Conservation (phyloP, 1,140 invertebrate species). For the Prorops nasuta region DNA sequence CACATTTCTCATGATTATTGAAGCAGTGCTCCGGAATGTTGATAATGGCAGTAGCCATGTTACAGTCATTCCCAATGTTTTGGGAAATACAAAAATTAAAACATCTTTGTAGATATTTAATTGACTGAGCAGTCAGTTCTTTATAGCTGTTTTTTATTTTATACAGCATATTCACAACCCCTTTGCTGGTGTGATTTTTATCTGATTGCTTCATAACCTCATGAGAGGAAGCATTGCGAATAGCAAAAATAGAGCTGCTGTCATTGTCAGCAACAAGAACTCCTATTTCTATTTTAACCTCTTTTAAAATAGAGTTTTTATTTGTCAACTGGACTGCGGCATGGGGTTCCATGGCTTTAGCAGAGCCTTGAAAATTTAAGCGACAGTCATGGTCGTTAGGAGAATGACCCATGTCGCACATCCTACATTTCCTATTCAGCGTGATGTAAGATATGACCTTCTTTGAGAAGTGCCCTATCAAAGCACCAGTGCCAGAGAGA, state of each 20-base stretch:
- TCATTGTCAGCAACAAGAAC: constrained; percentile 1
- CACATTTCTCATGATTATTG: neutral
- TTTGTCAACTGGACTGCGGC: neutral
- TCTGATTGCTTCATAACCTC: neutral
- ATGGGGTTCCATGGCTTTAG: constrained; percentile 1
- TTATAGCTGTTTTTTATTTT: constrained; percentile 2
- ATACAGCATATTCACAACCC: neutral
- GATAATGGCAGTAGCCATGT: neutral
- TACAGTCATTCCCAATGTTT: neutral
- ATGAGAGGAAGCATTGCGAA: neutral
- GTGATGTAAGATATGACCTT: constrained; percentile 2
- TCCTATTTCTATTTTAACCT: neutral
- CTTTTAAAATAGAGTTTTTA: neutral
- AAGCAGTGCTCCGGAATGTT: neutral
- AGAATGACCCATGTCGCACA: neutral
- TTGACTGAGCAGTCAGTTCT: neutral
- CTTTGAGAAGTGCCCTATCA: constrained; percentile 1
- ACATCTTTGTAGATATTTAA: neutral
- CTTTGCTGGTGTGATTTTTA: constrained; percentile 1
- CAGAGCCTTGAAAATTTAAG: neutral
- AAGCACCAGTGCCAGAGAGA: neutral
- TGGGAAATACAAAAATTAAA: neutral
- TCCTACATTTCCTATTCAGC: constrained; percentile 2
- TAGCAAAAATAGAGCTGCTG: constrained; percentile 1
- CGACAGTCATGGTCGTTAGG: neutral